Evolutionary conservation across 2,797 vertebrate species (phyloP).

Genomic region (Pangasius larnaudii): DNA sequence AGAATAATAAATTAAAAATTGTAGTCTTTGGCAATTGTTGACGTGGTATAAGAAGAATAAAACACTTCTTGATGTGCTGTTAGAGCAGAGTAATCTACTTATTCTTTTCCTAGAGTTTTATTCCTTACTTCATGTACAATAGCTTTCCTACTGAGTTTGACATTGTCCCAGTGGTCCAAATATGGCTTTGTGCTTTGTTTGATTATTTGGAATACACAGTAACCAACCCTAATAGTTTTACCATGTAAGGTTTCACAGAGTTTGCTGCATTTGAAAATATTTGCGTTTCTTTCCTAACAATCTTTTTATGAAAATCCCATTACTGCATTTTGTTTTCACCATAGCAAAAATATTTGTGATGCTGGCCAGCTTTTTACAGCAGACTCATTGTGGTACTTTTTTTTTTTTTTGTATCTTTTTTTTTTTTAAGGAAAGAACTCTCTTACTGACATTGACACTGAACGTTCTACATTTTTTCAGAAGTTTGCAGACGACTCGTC

Average conservation of each 20-base stretch:
- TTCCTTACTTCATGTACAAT: not conserved
- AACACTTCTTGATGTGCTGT: not conserved
- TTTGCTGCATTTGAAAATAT: not conserved
- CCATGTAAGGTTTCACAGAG: slow-evolving; percentile 3
- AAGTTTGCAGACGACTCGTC: not conserved
- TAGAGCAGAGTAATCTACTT: not conserved
- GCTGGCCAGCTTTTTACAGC: not conserved
- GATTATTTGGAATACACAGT: not conserved
- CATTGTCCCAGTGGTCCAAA: not conserved
- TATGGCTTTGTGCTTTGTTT: slow-evolving; percentile 3
- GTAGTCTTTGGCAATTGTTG: not conserved
- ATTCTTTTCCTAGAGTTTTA: not conserved
- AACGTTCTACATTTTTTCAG: not conserved
- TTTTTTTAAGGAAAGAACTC: not conserved
- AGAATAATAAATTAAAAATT: not conserved
- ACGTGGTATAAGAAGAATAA: not conserved
- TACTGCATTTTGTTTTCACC: not conserved
- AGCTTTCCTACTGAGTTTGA: not conserved
- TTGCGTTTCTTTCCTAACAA: not conserved
- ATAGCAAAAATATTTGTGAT: not conserved
- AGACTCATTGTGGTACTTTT: not conserved
- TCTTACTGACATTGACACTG: not conserved
- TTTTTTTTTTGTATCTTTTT: not conserved
- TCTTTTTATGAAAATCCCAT: not conserved
- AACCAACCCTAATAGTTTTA: not conserved